A percentile compares a stretch with the other conserved stretches of the same genome.
Conservation (phyloP, 2,797 vertebrate genomes). For the Gambelia wislizenii region DNA sequence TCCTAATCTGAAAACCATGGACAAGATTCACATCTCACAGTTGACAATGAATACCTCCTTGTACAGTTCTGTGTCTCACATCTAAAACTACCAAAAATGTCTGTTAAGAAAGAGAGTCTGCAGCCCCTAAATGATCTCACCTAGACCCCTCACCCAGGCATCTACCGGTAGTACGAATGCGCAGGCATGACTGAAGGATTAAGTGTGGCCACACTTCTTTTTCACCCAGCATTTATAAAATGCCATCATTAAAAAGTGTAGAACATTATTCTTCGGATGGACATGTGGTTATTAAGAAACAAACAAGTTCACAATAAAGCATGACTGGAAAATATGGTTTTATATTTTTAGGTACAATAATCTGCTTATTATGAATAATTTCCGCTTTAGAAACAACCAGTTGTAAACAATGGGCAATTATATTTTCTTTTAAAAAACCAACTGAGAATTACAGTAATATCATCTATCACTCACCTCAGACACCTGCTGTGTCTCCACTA, state of each 20-base stretch:
- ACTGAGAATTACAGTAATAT: constrained; percentile 64
- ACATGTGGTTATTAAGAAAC: not conserved
- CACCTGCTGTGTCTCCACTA: constrained; percentile 88
- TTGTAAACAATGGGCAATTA: constrained; percentile 51
- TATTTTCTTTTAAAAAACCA: constrained; percentile 63
- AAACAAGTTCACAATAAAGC: not conserved
- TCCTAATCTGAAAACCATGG: not conserved
- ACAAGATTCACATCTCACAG: not conserved
- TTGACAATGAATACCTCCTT: not conserved
- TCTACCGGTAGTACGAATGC: not conserved
- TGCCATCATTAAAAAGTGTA: too few relatives aligned
- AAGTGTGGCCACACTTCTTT: not conserved
- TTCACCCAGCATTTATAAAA: not conserved
- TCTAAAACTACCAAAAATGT: not conserved
- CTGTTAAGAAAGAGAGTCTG: not conserved
- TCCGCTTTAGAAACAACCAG: constrained; percentile 21
- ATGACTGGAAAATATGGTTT: constrained; percentile 23
- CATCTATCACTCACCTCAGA: constrained; percentile 88
- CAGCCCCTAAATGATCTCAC: not conserved
- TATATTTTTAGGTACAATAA: constrained; percentile 28
- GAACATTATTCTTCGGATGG: not conserved
- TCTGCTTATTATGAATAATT: constrained; percentile 18
- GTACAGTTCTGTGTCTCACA: not conserved
- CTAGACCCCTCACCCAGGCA: not conserved
- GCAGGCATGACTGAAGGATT: not conserved